A percentile compares a stretch with the other conserved stretches of the same genome.
These are phyloP conservation scores for Mirza zaza DNA, from an alignment of 2,113 vertebrate genomes.

Conservation along the genomic window DNA sequence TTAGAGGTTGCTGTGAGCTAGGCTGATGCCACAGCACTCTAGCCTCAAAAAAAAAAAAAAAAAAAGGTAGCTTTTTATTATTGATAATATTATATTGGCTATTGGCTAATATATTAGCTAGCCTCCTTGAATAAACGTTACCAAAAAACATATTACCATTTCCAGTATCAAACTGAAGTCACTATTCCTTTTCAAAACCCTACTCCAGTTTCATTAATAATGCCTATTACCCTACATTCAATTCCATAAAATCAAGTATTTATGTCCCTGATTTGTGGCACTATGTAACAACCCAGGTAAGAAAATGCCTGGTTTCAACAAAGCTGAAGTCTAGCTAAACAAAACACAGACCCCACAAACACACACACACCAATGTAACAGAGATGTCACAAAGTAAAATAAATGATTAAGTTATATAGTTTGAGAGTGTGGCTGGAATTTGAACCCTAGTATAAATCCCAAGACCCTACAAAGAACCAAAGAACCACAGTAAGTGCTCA, in stretches of 20 bases:
- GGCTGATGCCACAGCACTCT: too few relatives aligned
- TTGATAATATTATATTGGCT: not conserved
- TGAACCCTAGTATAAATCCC: not conserved
- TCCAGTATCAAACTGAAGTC: not conserved
- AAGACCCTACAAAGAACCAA: not conserved
- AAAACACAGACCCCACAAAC: not conserved
- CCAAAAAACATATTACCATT: not conserved
- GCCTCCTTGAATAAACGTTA: not conserved
- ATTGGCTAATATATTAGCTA: not conserved
- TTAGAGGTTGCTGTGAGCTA: too few relatives aligned
- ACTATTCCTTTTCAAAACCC: slow-evolving; percentile 19
- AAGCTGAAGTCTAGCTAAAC: not conserved
- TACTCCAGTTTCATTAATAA: not conserved
- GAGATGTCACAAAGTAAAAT: not conserved
- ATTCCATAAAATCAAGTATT: not conserved
- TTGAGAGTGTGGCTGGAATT: not conserved
- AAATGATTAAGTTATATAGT: not conserved
- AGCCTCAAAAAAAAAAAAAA: too few relatives aligned
- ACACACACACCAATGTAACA: not conserved
- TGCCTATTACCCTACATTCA: not conserved
- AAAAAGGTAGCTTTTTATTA: slow-evolving; percentile 8
- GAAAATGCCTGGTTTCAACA: not conserved
- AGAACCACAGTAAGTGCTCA: not conserved
- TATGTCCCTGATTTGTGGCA: not conserved
- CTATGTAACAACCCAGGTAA: not conserved